phyloP scores from a whole-genome alignment of 2,113 vertebrate species.

The Ciconia maguari region DNA sequence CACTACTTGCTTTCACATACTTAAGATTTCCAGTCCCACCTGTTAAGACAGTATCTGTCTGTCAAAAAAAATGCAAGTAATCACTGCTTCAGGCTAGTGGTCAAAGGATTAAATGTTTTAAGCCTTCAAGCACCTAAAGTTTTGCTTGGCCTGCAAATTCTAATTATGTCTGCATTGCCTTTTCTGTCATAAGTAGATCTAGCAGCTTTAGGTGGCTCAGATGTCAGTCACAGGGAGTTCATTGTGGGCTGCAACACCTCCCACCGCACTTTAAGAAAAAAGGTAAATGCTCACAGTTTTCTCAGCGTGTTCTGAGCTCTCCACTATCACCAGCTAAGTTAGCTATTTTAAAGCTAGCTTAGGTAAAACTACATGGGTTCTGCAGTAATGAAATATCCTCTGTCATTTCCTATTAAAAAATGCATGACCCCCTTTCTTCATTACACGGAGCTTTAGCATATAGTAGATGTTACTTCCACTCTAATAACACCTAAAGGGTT shows the following conservation, averaged over 20 bases:
- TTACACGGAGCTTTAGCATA: not conserved
- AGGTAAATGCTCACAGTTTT: not conserved
- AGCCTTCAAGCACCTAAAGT: not conserved
- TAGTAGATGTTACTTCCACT: not conserved
- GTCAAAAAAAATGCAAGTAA: not conserved
- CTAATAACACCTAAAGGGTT: constrained; percentile 22
- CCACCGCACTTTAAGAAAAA: not conserved
- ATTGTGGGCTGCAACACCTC: not conserved
- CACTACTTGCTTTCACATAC: not conserved
- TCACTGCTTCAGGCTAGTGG: not conserved
- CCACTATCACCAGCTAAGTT: not conserved
- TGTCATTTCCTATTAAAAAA: constrained; percentile 33
- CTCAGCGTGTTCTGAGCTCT: not conserved
- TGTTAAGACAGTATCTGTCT: not conserved
- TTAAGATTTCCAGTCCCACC: not conserved
- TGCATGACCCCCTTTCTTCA: not conserved
- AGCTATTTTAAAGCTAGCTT: not conserved
- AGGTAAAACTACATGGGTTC: not conserved
- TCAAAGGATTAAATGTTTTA: not conserved
- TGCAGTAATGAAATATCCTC: not conserved
- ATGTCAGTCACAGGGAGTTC: not conserved
- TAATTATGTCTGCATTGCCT: not conserved
- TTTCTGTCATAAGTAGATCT: not conserved
- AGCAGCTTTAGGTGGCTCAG: not conserved
- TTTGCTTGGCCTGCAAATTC: not conserved